Evolutionary conservation across 1,140 invertebrate genomes (phyloP), one percentile per base, ranked within the genome.

Genomic region (Bombus waltoni): DNA sequence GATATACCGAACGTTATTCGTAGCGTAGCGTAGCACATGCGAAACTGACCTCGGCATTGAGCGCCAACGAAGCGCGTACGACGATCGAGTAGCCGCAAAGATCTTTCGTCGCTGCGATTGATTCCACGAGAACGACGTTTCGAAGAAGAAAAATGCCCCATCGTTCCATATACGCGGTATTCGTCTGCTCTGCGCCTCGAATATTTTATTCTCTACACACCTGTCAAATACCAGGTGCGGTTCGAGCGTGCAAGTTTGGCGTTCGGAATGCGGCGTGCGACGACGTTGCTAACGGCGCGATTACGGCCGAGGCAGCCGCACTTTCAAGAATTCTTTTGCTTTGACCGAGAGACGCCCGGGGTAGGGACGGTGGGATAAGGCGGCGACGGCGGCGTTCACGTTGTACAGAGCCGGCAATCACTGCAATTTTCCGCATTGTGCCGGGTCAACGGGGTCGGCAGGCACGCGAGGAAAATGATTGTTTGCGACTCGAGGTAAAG

Each of bases 391-490:
- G 84, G 77, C 53, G 84, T 81, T 75, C 84, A 53, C 79, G 78
- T 77, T 65, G 77, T 57, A 81, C 88, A 89, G 87, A 90, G 87
- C 83, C 77, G 68, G 88, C 85, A 91, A 90, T 91, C 86, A 90
- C 84, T 75, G 82, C 88, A 87, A 87, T 90, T 92, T 86, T 77
- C 88, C 80, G 84, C 85, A 88, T 91, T 91, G 89, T 88, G 72
- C 78, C 28, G 18, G 65, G 59, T 35, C 40, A 77, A 82, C 86
- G 85, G 85, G 79, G 85, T 47, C 72, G 44, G 76, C 87, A 91
- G 44, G 76, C 87, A 91, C 89, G 89, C 81, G 89, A 90, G 90
- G 70, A 84, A 91, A 91, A 90, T 91, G 75, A 84, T 86, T 88
- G 85, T 87, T 87, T 79, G 83, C 78, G 84, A 87, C 75, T 89